Conservation (phyloP, 2,888 invertebrate genomes). For the Caradrina clavipalpis region DNA sequence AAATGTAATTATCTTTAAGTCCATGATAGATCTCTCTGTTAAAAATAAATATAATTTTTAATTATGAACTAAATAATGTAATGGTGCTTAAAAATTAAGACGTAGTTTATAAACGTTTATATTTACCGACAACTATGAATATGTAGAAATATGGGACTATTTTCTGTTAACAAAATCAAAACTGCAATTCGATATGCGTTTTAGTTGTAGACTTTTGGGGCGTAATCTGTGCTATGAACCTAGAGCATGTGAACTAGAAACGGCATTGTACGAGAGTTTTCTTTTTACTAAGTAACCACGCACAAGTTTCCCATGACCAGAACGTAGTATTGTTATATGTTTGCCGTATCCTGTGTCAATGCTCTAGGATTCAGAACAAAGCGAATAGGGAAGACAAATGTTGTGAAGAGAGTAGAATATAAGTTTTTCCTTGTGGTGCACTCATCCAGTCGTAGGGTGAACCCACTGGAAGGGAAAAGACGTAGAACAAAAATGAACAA, state of each 20-base stretch:
- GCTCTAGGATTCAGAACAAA: slow-evolving; percentile 16
- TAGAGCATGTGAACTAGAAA: slow-evolving; percentile 27
- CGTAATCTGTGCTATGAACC: not conserved
- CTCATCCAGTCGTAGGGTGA: slow-evolving; percentile 9
- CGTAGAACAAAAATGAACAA: slow-evolving; percentile 40
- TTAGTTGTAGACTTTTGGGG: not conserved
- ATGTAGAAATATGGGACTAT: slow-evolving; percentile 12
- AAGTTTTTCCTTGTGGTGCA: slow-evolving; percentile 3
- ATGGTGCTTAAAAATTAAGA: slow-evolving; percentile 64
- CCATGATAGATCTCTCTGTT: slow-evolving; percentile 55
- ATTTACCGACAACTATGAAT: slow-evolving; percentile 47
- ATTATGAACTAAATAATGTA: slow-evolving; percentile 55
- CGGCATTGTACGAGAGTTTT: not conserved
- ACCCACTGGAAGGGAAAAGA: not conserved
- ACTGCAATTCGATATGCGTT: slow-evolving; percentile 13
- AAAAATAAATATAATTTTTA: slow-evolving; percentile 51
- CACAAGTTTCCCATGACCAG: slow-evolving; percentile 27
- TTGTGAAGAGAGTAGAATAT: not conserved
- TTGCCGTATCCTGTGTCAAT: slow-evolving; percentile 18
- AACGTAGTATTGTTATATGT: slow-evolving; percentile 2
- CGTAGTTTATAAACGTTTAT: slow-evolving; percentile 47
- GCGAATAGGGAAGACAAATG: not conserved
- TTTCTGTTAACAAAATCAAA: slow-evolving; percentile 15
- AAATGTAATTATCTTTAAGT: slow-evolving; percentile 52
- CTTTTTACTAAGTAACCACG: slow-evolving; percentile 25